Conservation (phyloP, 2,797 vertebrate species). For the Microctenopoma steveboyesi region DNA sequence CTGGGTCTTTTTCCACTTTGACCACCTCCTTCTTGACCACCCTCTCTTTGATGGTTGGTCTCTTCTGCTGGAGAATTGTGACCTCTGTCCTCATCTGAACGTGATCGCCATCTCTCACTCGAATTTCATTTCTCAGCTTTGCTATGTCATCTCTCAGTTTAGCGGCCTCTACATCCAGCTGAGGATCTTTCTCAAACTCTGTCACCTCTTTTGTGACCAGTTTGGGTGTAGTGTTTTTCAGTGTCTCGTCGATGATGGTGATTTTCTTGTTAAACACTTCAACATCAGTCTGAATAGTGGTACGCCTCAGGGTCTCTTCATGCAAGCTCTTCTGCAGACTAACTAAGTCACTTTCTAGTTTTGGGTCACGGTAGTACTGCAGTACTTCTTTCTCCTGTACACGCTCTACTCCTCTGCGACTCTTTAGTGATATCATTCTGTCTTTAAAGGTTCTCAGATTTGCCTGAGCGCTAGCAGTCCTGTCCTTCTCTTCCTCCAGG, state of each 20-base stretch:
- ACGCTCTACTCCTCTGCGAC: constrained; percentile 89
- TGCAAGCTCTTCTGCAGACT: constrained; percentile 80
- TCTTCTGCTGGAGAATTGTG: constrained; percentile 87
- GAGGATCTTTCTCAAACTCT: constrained; percentile 92
- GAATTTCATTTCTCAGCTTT: constrained; percentile 80
- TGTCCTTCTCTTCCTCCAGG: constrained; percentile 86
- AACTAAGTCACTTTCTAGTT: constrained; percentile 84
- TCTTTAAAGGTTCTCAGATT: constrained; percentile 85
- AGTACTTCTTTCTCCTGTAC: constrained; percentile 94
- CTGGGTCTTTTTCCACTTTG: constrained; percentile 90
- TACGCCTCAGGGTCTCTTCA: constrained; percentile 81
- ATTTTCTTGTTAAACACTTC: constrained; percentile 82
- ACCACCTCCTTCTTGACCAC: constrained; percentile 93
- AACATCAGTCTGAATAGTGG: constrained; percentile 82
- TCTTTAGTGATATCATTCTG: constrained; percentile 87
- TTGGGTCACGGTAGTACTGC: constrained; percentile 92
- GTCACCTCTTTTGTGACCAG: constrained; percentile 95
- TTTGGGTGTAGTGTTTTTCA: constrained; percentile 83
- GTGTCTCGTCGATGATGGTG: constrained; percentile 78
- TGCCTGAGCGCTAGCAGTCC: constrained; percentile 76
- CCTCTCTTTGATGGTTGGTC: constrained; percentile 87
- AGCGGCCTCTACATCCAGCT: constrained; percentile 86
- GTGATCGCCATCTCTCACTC: constrained; percentile 73
- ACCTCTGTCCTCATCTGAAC: constrained; percentile 88
- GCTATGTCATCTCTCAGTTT: constrained; percentile 85